These are phyloP conservation scores for Drosophila pseudoananassae DNA, from an alignment of 1,140 invertebrate species.

Conservation along the genomic window DNA sequence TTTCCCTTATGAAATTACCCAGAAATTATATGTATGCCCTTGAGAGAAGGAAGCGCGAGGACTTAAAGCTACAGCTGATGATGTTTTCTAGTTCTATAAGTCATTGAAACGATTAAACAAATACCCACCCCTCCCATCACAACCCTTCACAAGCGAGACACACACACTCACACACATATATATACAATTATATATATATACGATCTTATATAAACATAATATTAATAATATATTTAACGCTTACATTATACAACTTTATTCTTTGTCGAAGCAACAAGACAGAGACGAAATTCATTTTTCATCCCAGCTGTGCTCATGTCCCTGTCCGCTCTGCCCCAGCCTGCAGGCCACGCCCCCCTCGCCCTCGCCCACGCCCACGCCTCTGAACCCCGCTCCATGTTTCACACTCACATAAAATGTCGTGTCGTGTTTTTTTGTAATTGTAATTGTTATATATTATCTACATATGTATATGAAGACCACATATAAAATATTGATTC, in stretches of 20 bases:
- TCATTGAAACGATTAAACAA: conserved; percentile 60
- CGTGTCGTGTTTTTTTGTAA: conserved; percentile 71
- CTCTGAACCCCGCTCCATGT: not conserved
- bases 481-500: conserved; percentile 54
- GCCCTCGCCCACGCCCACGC: not conserved
- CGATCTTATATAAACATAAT: conserved; percentile 45
- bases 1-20: conserved; percentile 8
- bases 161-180: conserved; percentile 25
- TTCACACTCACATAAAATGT: conserved; percentile 50
- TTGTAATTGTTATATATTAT: conserved; percentile 76
- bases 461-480: conserved; percentile 44
- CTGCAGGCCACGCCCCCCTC: not conserved
- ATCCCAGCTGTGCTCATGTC: conserved; percentile 9
- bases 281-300: conserved; percentile 23
- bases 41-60: not conserved
- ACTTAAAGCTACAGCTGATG: conserved; percentile 19
- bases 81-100: conserved; percentile 80
- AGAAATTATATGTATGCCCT: not conserved
- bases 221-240: conserved; percentile 70
- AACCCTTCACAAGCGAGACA: not conserved
- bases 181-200: conserved; percentile 18
- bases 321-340: not conserved
- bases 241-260: conserved; percentile 50
- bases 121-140: conserved; percentile 30
- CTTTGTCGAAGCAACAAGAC: conserved; percentile 27